Evolutionary conservation across 2,888 invertebrate genomes (phyloP).

Genomic region (Phrixothrix hirtus): DNA sequence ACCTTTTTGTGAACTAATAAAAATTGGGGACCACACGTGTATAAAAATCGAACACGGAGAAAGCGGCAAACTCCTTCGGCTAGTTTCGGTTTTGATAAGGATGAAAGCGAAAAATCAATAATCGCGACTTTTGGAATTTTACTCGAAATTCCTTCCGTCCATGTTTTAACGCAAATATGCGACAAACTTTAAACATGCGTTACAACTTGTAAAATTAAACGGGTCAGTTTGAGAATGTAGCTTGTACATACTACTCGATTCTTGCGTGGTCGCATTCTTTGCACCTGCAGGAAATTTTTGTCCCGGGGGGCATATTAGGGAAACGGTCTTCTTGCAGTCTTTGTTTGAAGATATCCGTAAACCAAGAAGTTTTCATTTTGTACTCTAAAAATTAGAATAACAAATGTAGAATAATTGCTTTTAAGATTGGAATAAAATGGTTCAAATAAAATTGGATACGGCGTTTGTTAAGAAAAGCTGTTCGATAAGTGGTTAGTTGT

Average conservation of each 20-base stretch:
- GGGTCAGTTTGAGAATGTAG: conserved; percentile 55
- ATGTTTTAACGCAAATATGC: conserved; percentile 28
- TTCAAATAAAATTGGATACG: neutral
- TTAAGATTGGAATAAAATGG: neutral
- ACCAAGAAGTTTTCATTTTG: too few relatives aligned
- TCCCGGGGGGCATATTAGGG: too few relatives aligned
- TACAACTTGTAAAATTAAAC: conserved; percentile 40
- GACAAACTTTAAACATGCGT: conserved; percentile 38
- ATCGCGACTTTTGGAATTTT: too few relatives aligned
- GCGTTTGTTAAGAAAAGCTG: conserved; percentile 7
- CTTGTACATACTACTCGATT: conserved; percentile 39
- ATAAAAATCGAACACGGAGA: too few relatives aligned
- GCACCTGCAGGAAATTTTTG: conserved; percentile 29
- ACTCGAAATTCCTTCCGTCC: too few relatives aligned
- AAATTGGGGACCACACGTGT: too few relatives aligned
- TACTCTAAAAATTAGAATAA: neutral
- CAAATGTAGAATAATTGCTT: neutral
- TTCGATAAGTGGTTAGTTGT: conserved; percentile 11
- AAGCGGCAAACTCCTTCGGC: too few relatives aligned
- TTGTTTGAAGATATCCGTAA: too few relatives aligned
- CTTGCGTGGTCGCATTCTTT: conserved; percentile 44
- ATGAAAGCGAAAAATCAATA: too few relatives aligned
- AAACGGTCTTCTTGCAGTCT: too few relatives aligned
- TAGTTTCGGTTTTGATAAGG: too few relatives aligned
- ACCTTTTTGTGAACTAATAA: too few relatives aligned